Evolutionary conservation across 1,140 invertebrate genomes (phyloP), one percentile per base, ranked within the genome.

Genomic region (Cherax quadricarinatus): DNA sequence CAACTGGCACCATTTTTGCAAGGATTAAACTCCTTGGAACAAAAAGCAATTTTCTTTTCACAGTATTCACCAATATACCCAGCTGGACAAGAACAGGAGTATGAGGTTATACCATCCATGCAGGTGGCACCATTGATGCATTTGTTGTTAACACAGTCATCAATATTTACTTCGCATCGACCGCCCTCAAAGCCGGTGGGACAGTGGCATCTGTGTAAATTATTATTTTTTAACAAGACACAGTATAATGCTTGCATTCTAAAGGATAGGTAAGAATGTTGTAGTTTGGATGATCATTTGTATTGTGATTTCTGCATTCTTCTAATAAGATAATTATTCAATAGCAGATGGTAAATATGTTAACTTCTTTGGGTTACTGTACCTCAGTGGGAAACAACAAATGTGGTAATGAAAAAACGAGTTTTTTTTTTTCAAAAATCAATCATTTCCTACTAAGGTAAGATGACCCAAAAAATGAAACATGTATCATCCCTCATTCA

Each of bases 1-100:
- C 99, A 99, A 90, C 96, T 96, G 57, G 97, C 98, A 10, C 98
- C 98, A 95, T 99, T 99, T 93, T 97, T 97, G 95, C 98, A 99
- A 48, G 98, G 98, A 95, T 99, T 98, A 94, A 97, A 97, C 94
- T 98, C 97, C 94, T 97, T 97, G 93, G 97, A 97, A 95, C 98
- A 99, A 96, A 98, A 99, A 93, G 98, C 97, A 91, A 99, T 98
- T 96, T 98, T 88, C 41, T 70, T 88, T 51, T 93, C 91, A 80
- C 94, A 94, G 57, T 88, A 91, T 80, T 92, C 83, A 1, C 98
- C 98, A 95, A 97, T 98, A 95, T 97, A 98, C 91, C 98, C 98
- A 21, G 97, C 96, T 90, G 96, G 96, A 94, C 98, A 99, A 94
- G 97, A 96, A 95, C 98, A 99, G 94, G 96, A 96, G 95, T 99